Percentiles rank a stretch among this genome's conserved stretches.
Evolutionary conservation across 1,140 invertebrate species (phyloP).

Genomic region (Telenomus remus): DNA sequence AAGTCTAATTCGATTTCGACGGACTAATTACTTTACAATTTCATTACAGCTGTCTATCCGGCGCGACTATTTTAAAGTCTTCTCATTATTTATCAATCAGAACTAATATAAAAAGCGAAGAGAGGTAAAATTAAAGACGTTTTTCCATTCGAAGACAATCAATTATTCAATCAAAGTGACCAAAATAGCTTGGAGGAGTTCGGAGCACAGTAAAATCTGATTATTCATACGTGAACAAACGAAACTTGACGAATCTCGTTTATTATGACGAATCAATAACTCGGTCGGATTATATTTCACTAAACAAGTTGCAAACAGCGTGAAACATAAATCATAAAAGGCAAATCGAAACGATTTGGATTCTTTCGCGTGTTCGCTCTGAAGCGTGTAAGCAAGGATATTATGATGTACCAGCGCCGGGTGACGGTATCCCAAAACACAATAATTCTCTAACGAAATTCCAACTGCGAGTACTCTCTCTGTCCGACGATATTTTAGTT

Average conservation of each 20-base stretch:
- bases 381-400: conserved; percentile 23
- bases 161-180: not conserved
- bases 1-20: not conserved
- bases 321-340: conserved; percentile 46
- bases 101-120: too few species aligned
- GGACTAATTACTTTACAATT: not conserved
- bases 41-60: too few species aligned
- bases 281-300: conserved; percentile 48
- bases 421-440: conserved; percentile 40
- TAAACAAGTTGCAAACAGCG: conserved; percentile 36
- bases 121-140: too few species aligned
- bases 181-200: conserved; percentile 15
- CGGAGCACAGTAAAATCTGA: conserved; percentile 31
- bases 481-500: conserved; percentile 2
- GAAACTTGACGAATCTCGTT: conserved; percentile 40
- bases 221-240: conserved; percentile 40
- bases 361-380: conserved; percentile 48
- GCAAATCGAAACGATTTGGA: conserved; percentile 35
- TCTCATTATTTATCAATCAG: not conserved
- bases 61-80: too few species aligned
- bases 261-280: conserved; percentile 55
- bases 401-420: conserved; percentile 16
- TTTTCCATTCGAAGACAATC: too few species aligned
- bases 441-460: conserved; percentile 28
- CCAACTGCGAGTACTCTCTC: not conserved